Conservation (phyloP, 2,888 invertebrate species). For the Laspeyria flexula region DNA sequence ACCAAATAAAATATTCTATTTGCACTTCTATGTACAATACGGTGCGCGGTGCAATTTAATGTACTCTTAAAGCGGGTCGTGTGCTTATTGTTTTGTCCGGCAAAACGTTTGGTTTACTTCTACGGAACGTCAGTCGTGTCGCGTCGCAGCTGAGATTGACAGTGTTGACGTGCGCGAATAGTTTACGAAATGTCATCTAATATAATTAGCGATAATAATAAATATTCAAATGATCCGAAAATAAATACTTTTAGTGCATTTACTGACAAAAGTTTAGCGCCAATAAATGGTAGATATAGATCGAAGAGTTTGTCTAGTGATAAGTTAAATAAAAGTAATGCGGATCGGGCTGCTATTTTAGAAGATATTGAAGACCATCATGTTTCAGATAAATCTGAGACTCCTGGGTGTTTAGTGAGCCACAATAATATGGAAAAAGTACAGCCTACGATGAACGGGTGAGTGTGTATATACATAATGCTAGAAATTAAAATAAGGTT, state of each 20-base stretch:
- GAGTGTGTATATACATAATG: slow-evolving; percentile 41
- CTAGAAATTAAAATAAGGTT: slow-evolving; percentile 1
- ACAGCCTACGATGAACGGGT: slow-evolving; percentile 63
- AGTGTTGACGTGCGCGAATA: slow-evolving; percentile 64
- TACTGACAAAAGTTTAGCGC: slow-evolving; percentile 72
- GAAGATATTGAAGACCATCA: slow-evolving; percentile 78
- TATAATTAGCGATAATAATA: slow-evolving; percentile 65
- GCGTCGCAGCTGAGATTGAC: slow-evolving; percentile 69
- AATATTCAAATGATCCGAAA: slow-evolving; percentile 72
- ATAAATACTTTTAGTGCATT: slow-evolving; percentile 75
- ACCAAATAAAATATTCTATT: slow-evolving; percentile 45
- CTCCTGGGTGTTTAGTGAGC: slow-evolving; percentile 76
- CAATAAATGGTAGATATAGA: slow-evolving; percentile 71
- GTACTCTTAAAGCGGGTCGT: slow-evolving; percentile 60
- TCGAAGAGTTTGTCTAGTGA: slow-evolving; percentile 83
- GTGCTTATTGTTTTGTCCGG: slow-evolving; percentile 68
- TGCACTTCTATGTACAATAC: slow-evolving; percentile 41
- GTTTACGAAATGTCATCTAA: slow-evolving; percentile 78
- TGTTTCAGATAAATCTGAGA: slow-evolving; percentile 72
- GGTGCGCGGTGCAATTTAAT: too few species aligned
- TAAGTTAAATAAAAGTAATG: slow-evolving; percentile 78
- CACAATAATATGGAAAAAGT: slow-evolving; percentile 66
- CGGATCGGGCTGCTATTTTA: slow-evolving; percentile 77
- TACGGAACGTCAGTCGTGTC: slow-evolving; percentile 68
- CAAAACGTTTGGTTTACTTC: slow-evolving; percentile 68